phyloP scores from a whole-genome alignment of 2,113 vertebrate genomes.

The Leucosticte australis region DNA sequence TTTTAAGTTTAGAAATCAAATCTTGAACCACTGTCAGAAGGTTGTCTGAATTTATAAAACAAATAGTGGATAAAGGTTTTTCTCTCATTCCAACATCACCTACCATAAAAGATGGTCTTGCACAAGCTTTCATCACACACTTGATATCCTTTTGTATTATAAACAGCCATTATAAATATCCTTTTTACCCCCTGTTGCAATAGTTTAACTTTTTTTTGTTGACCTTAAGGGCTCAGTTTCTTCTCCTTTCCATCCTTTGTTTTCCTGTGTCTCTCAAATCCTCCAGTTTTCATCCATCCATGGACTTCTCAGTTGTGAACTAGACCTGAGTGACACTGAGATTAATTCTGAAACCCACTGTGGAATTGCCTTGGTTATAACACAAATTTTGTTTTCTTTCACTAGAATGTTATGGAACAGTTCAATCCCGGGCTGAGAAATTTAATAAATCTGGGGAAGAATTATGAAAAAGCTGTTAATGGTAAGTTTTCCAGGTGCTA shows the following conservation, averaged over 20 bases:
- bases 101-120: not conserved
- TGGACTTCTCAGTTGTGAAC: not conserved
- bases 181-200: not conserved
- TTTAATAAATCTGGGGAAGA: conserved; percentile 95
- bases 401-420: conserved; percentile 97
- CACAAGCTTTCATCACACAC: not conserved
- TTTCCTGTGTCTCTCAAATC: not conserved
- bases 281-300: not conserved
- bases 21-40: not conserved
- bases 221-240: not conserved
- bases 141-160: not conserved
- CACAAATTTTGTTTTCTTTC: conserved; percentile 22
- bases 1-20: not conserved
- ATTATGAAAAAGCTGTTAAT: conserved; percentile 93
- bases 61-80: not conserved
- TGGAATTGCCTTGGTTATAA: not conserved
- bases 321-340: not conserved
- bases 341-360: not conserved
- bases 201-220: not conserved
- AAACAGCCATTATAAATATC: not conserved
- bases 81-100: not conserved
- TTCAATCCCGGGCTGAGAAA: conserved; percentile 95
- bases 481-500: conserved; percentile 78
- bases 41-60: not conserved
- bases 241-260: not conserved